A percentile compares a stretch with the other conserved stretches of the same genome.
phyloP scores from a whole-genome alignment of 1,140 invertebrate species.

The Manduca sexta region DNA sequence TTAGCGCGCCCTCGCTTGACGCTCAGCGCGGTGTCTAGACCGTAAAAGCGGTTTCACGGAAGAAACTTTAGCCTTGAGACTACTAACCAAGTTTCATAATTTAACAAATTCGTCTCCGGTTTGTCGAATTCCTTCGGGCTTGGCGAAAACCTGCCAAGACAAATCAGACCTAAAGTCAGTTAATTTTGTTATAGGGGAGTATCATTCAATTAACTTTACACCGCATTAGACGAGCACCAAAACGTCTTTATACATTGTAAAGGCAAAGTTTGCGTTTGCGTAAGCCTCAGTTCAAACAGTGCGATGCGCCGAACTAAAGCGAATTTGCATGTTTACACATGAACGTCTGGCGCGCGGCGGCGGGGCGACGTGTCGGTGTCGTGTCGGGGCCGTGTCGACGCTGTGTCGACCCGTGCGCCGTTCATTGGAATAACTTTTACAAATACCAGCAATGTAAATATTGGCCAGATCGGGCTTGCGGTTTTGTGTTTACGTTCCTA shows the following conservation, averaged over 20 bases:
- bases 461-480: slow-evolving; percentile 20
- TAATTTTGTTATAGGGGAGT: slow-evolving; percentile 29
- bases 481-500: slow-evolving; percentile 18
- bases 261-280: slow-evolving; percentile 41
- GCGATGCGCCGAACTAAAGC: slow-evolving; percentile 36
- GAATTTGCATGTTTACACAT: slow-evolving; percentile 47
- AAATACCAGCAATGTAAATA: slow-evolving; percentile 28
- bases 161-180: slow-evolving; percentile 15
- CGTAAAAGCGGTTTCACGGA: too few species aligned
- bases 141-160: slow-evolving; percentile 11
- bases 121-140: slow-evolving; percentile 2
- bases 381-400: slow-evolving; percentile 6
- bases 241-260: slow-evolving; percentile 34
- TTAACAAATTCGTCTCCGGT: slow-evolving; percentile 6
- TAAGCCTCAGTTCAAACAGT: slow-evolving; percentile 41
- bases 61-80: not conserved
- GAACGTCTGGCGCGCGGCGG: slow-evolving; percentile 18
- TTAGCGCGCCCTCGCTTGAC: too few species aligned
- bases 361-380: slow-evolving; percentile 2
- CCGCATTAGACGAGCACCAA: slow-evolving; percentile 23
- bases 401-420: slow-evolving; percentile 8
- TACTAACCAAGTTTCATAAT: slow-evolving; percentile 8
- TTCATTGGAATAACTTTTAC: slow-evolving; percentile 30
- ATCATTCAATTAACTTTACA: slow-evolving; percentile 44
- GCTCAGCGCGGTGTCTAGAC: too few species aligned